These are phyloP conservation scores for Sorex araneus DNA, from an alignment of 2,113 vertebrate species.

Conservation along the genomic window DNA sequence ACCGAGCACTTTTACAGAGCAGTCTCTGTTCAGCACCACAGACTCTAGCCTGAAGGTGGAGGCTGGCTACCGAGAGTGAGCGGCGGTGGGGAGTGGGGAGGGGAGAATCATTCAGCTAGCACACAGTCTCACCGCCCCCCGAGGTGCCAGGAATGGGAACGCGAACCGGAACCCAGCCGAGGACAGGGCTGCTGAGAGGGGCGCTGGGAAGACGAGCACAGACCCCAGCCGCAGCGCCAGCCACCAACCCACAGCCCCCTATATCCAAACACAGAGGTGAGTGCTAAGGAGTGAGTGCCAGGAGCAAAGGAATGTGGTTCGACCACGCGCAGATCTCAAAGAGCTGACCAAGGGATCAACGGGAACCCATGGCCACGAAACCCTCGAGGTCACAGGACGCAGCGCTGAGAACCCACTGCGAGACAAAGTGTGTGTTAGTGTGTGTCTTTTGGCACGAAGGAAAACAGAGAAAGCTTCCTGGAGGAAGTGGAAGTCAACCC, in stretches of 20 bases:
- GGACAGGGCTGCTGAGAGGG: background rate
- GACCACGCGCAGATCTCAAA: background rate
- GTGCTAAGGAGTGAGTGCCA: background rate
- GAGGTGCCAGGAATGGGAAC: background rate
- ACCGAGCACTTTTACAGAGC: too few species aligned
- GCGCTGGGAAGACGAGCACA: too few species aligned
- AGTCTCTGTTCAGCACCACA: too few species aligned
- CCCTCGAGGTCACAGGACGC: background rate
- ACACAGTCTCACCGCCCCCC: background rate
- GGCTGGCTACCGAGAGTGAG: too few species aligned
- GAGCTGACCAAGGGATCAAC: background rate
- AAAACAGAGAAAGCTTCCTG: background rate
- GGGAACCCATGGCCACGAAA: background rate
- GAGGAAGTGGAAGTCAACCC: background rate
- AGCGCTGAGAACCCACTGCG: background rate
- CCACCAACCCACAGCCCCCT: background rate
- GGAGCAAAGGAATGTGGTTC: background rate
- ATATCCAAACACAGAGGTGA: background rate
- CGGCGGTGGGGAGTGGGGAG: too few species aligned
- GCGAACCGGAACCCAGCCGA: background rate
- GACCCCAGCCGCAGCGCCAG: background rate
- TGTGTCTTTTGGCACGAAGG: background rate
- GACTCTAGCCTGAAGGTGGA: too few species aligned
- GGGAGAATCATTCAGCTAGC: background rate
- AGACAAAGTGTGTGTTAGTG: background rate